phyloP scores from a whole-genome alignment of 2,888 invertebrate genomes.

The Vanessa cardui region DNA sequence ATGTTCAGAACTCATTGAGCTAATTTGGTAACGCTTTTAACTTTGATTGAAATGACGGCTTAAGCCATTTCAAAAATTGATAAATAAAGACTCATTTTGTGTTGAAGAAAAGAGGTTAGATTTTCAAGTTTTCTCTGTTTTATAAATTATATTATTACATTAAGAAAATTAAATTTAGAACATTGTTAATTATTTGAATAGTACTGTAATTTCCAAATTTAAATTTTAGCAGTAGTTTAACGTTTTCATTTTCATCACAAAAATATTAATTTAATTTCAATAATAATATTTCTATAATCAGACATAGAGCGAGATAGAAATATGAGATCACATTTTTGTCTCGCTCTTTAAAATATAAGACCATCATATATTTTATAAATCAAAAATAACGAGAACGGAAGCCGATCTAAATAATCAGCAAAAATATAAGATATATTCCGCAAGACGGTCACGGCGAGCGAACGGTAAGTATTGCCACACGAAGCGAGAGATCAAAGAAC shows the following conservation, averaged over 20 bases:
- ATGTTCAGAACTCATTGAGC: slow-evolving; percentile 32
- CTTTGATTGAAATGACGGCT: slow-evolving; percentile 14
- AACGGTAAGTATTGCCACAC: slow-evolving; percentile 24
- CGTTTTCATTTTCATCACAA: no score
- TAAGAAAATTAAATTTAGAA: no score
- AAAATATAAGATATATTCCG: slow-evolving; percentile 23
- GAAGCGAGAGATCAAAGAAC: slow-evolving; percentile 27
- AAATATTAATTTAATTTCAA: no score
- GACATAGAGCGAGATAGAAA: no score
- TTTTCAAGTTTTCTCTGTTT: neutral
- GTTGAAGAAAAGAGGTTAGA: neutral
- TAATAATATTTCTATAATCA: no score
- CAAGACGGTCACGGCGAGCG: slow-evolving; percentile 19
- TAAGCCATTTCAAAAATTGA: slow-evolving; percentile 20
- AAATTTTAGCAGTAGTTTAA: no score
- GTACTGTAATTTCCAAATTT: no score
- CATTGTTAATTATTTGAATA: no score
- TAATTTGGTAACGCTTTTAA: slow-evolving; percentile 37
- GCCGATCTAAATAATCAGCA: slow-evolving; percentile 25
- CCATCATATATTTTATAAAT: slow-evolving; percentile 13
- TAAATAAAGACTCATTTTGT: slow-evolving; percentile 5
- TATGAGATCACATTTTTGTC: no score
- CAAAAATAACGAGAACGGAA: slow-evolving; percentile 28
- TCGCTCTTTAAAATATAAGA: neutral
- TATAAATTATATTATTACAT: no score